Base-by-base conservation (phyloP, 2,888 invertebrate species). In the Drosophila maculinotata region DNA sequence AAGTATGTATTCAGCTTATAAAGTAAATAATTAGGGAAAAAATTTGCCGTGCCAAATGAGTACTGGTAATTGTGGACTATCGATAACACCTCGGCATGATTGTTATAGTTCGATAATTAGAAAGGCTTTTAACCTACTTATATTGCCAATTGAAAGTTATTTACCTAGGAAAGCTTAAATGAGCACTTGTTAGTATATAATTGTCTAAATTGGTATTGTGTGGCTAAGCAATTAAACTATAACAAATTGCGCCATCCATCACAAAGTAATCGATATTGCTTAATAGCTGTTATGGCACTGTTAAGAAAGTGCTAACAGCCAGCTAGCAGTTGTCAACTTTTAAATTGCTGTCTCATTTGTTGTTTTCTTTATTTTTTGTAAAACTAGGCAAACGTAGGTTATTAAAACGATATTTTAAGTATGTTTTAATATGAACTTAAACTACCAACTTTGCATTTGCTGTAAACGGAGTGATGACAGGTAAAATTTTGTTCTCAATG, bases 401-500 rank as follows among this genome's bases (percentile, higher is more conserved):
- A n/a, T n/a, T n/a, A n/a, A n/a, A n/a, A n/a, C n/a, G n/a, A n/a
- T n/a, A n/a, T n/a, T n/a, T n/a, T n/a, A n/a, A n/a, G n/a, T 17
- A 17, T 26, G 26, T 3, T 23, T 14, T 1, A 15, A n/a, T 20
- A 3, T 3, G 3, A 30, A 12, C 23, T 14, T 4, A 15, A 25
- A 9, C 10, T 17, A 1, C 5, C 17, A 30, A 44, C 4, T 8
- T 2, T 14, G 9, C 5, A 8, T 0, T 14, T 15, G 20, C 23
- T 33, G 3, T 6, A 15, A 15, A 9, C 14, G 14, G 23, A 47
- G 14, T 31, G 33, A 17, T 39, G 31, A 52, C 44, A 9, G 17
- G 5, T 9, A 20, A 15, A 56, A 26, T 54, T 30, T 4, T 4
- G 9, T 15, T 31, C 17, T 23, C 28, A 33, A 39, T 66, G 66